A percentile compares a stretch with the other conserved stretches of the same genome.
Conservation (phyloP, 2,113 vertebrate genomes). For the Aviceda subcristata region DNA sequence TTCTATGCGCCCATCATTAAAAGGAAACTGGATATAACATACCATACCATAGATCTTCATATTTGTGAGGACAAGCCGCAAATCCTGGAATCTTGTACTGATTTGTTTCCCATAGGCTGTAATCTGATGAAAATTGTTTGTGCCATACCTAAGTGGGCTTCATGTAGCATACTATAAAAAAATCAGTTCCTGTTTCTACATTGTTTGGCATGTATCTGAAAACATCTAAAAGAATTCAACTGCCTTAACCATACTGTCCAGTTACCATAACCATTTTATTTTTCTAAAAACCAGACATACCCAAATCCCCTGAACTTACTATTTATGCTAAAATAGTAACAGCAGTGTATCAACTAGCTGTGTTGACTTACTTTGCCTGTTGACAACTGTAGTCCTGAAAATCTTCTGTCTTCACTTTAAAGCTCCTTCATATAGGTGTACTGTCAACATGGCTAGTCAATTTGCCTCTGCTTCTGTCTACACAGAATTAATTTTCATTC, state of each 20-base stretch:
- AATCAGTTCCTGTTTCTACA: background rate
- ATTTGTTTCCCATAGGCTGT: background rate
- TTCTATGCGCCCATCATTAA: background rate
- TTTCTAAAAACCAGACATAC: background rate
- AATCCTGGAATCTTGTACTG: background rate
- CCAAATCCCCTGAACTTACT: background rate
- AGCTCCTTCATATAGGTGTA: background rate
- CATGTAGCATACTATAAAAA: background rate
- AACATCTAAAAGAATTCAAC: background rate
- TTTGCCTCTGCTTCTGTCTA: background rate
- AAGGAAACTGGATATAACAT: background rate
- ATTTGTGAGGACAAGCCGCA: background rate
- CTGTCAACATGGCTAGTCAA: background rate
- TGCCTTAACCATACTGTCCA: background rate
- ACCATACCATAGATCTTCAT: background rate
- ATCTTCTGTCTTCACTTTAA: background rate
- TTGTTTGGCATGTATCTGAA: background rate
- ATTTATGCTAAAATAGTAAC: background rate
- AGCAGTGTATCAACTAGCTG: background rate
- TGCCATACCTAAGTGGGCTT: background rate
- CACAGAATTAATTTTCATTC: background rate
- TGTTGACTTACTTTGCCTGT: background rate
- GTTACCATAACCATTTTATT: background rate
- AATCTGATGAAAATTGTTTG: background rate
- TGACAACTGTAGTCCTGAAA: background rate